Evolutionary conservation across 1,140 invertebrate species (phyloP).

Genomic region (Danaus melanippus): DNA sequence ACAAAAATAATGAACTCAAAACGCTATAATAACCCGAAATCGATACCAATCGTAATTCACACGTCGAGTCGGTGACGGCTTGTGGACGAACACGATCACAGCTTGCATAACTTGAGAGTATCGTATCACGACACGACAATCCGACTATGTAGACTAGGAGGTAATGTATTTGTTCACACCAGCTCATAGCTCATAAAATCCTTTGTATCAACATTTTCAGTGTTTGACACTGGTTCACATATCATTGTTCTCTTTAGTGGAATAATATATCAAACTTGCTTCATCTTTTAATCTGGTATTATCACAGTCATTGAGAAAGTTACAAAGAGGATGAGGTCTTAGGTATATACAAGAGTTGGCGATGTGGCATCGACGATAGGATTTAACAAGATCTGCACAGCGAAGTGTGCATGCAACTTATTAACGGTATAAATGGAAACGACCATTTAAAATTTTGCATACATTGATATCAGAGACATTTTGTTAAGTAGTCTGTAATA

Average conservation of each 20-base stretch:
- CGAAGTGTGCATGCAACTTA: conserved; percentile 26
- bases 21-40: conserved; percentile 36
- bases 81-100: conserved; percentile 35
- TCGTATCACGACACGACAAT: conserved; percentile 45
- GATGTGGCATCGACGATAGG: not conserved
- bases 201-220: no score
- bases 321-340: no score
- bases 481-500: no score
- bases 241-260: no score
- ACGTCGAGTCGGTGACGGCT: conserved; percentile 21
- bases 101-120: conserved; percentile 44
- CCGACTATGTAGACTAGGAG: conserved; percentile 8
- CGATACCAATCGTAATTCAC: conserved; percentile 42
- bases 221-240: no score
- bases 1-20: conserved; percentile 48
- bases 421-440: conserved; percentile 11
- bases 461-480: no score
- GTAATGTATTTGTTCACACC: no score
- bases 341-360: conserved; percentile 19
- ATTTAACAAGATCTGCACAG: conserved; percentile 33
- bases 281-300: no score
- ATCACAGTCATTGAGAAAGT: no score
- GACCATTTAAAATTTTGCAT: no score
- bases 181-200: no score
- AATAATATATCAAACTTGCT: no score